phyloP scores from a whole-genome alignment of 1,140 invertebrate species.

The Nylanderia fulva region DNA sequence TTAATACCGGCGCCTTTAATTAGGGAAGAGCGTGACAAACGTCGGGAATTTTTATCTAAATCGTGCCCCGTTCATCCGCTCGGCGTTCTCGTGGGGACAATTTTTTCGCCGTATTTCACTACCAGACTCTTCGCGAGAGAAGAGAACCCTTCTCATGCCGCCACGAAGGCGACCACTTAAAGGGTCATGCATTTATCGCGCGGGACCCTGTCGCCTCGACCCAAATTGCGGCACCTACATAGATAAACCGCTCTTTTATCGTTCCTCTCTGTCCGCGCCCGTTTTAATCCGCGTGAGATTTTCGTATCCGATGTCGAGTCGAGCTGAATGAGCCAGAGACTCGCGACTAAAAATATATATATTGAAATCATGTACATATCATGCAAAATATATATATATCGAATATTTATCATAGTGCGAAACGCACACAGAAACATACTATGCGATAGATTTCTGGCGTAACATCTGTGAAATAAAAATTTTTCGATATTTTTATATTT shows the following conservation, averaged over 20 bases:
- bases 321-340: background rate
- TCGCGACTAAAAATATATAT: background rate
- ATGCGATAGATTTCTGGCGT: background rate
- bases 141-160: slow-evolving; percentile 20
- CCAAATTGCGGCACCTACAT: slow-evolving; percentile 40
- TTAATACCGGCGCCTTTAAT: slow-evolving; percentile 74
- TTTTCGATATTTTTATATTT: slow-evolving; percentile 10
- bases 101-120: slow-evolving; percentile 75
- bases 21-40: slow-evolving; percentile 74
- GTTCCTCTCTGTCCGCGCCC: background rate
- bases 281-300: slow-evolving; percentile 33
- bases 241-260: slow-evolving; percentile 37
- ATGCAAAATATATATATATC: background rate
- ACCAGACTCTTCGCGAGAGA: slow-evolving; percentile 5
- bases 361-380: background rate
- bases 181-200: slow-evolving; percentile 67
- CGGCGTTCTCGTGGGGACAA: slow-evolving; percentile 52
- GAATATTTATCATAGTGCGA: slow-evolving; percentile 8
- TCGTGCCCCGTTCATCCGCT: slow-evolving; percentile 36
- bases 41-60: slow-evolving; percentile 77
- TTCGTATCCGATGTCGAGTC: background rate
- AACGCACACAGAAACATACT: background rate
- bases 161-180: slow-evolving; percentile 58
- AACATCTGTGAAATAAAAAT: background rate
- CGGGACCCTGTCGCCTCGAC: slow-evolving; percentile 12